Base-by-base conservation (phyloP, 2,113 vertebrate genomes). In the Campylomormyrus numenius region DNA sequence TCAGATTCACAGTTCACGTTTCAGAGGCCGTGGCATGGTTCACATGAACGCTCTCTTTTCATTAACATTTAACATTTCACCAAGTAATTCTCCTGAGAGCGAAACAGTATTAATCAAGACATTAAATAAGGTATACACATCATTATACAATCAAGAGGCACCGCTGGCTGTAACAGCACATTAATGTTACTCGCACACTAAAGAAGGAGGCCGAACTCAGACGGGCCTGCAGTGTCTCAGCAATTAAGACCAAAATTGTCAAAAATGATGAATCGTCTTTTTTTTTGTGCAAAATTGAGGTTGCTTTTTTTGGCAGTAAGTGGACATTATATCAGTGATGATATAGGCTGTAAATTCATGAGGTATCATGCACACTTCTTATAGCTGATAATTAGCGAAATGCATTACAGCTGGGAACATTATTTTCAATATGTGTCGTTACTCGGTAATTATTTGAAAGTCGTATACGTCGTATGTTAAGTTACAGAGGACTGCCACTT, bases 1-100 rank as follows among this genome's bases (percentile, higher is more conserved):
- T 85, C 19, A 48, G 45, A n/a, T 85, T 48, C 24, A n/a, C 45
- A 85, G 24, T 46, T 85, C 83, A 85, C 21, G 19, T 46, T 45
- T 48, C 83, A 48, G 80, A 17, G 35, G 42, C 19, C 42, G 10
- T 70, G 21, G 24, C 9, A 39, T 70, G 46, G n/a, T 49, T 70
- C 27, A 85, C 9, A 48, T 46, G 45, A 87, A 50, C 56, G 5
- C 17, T 77, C 56, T 35, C 46, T 46, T 45, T 45, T 21, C 56
- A 58, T 89, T 86, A 62, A 85, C 35, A 48, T 58, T 56, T 88
- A 85, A 56, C 31, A 58, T 85, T 89, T 89, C 35, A 45, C 89
- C 80, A 45, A n/a, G 31, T 45, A 62, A 85, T 85, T 48, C 52
- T 52, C 42, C 42, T 27, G 56, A 86, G n/a, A 58, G 21, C 39